phyloP scores from a whole-genome alignment of 1,140 invertebrate species.

The Ceratina calcarata region DNA sequence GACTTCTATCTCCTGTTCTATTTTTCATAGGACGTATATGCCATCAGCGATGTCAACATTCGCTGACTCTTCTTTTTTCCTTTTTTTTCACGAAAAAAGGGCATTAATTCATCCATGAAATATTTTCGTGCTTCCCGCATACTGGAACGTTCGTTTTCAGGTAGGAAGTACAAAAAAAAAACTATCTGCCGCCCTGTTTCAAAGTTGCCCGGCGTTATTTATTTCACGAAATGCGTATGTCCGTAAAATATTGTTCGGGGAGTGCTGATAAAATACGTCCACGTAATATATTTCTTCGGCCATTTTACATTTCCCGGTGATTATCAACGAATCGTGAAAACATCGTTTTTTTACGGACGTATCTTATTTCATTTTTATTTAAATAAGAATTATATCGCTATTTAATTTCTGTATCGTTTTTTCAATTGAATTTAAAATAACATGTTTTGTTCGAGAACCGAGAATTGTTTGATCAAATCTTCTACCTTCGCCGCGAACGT shows the following conservation, averaged over 20 bases:
- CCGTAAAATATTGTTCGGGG: not conserved
- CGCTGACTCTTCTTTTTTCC: no score
- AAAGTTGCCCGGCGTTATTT: conserved; percentile 7
- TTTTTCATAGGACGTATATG: not conserved
- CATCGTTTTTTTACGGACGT: not conserved
- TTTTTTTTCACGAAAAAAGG: not conserved
- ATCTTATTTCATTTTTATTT: not conserved
- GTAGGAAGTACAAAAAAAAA: conserved; percentile 1
- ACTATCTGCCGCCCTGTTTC: not conserved
- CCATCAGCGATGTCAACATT: not conserved
- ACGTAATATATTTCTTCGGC: not conserved
- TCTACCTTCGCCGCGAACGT: no score
- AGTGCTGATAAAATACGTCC: conserved; percentile 13
- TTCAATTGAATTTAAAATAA: no score
- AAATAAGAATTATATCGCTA: not conserved
- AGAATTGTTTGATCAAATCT: no score
- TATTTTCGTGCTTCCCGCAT: not conserved
- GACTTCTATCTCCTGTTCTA: not conserved
- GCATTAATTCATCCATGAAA: not conserved
- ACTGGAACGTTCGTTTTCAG: not conserved
- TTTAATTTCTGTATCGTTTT: not conserved
- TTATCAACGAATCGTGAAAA: not conserved
- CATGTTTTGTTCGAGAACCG: no score
- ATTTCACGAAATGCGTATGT: not conserved
- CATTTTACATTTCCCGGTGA: not conserved